Base-by-base conservation (phyloP, 2,113 vertebrate genomes). In the Ramphastos sulfuratus region DNA sequence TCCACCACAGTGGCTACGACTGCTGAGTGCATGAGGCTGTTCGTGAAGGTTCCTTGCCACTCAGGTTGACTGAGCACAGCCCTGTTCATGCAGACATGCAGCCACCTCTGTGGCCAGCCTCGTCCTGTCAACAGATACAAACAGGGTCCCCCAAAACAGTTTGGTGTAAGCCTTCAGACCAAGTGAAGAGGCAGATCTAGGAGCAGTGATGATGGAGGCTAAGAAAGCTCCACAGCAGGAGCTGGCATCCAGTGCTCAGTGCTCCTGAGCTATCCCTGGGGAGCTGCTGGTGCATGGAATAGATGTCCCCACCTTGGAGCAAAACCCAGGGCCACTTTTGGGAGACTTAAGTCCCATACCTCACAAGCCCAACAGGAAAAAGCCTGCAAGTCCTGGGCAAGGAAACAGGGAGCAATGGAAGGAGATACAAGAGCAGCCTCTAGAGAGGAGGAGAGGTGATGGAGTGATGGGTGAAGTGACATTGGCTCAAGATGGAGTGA, bases 51-150 rank as follows among this genome's bases (percentile, higher is more conserved):
- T 4, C 0, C 50, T 69, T 52, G 48, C 10, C 64, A 58, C 9
- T 17, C 27, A 50, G 46, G n/a, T 80, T 87, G 58, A 33, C 42
- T 5, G 33, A 71, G 50, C 64, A 67, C 9, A 20, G 42, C 5
- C 0, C 28, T 5, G 1, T 3, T 31, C 6, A 15, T 1, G 0
- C 0, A 0, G 39, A 30, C 1, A 0, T 15, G 16, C 58, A 75
- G 71, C 66, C 37, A 60, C 50, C 39, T 16, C 28, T 3, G 0
- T 0, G 2, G 33, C 50, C 77, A 81, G 39, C 48, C 58, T 60
- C 15, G 15, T 27, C 24, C 12, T 81, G 25, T 42, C 78, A 74
- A 63, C 2, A 10, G 52, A 14, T 42, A 15, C 35, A 23, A 12
- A 12, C 20, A 33, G 50, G 19, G 11, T 39, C 21, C 23, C 37